Evolutionary conservation across 2,888 invertebrate species (phyloP).

Genomic region (Sympetrum striolatum): DNA sequence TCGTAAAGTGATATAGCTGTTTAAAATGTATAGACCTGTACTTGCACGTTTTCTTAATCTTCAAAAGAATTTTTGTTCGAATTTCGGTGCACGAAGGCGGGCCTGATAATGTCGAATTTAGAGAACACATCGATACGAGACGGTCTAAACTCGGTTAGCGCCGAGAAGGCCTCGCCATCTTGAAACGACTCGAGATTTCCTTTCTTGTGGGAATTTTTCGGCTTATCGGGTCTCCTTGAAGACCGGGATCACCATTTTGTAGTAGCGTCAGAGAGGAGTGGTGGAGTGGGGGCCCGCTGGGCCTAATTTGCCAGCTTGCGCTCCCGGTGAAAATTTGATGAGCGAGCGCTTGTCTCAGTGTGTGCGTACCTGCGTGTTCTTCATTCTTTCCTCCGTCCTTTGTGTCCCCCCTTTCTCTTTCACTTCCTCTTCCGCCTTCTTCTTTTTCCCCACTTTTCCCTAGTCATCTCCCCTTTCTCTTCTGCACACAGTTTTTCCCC

Average conservation of each 20-base stretch:
- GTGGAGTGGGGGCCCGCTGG: not conserved
- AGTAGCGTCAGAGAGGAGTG: not conserved
- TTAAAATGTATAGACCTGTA: too few relatives aligned
- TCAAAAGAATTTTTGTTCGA: too few relatives aligned
- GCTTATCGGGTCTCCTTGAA: not conserved
- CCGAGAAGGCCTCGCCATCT: too few relatives aligned
- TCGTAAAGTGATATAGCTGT: too few relatives aligned
- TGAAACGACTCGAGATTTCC: not conserved
- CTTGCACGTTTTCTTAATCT: too few relatives aligned
- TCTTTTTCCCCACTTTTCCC: not conserved
- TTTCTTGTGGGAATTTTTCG: not conserved
- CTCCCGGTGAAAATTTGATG: slow-evolving; percentile 43
- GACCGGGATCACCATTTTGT: not conserved
- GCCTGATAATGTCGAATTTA: too few relatives aligned
- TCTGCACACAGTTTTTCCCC: not conserved
- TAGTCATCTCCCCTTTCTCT: not conserved
- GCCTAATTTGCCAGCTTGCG: slow-evolving; percentile 41
- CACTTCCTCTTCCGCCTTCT: not conserved
- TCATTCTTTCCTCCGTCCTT: not conserved
- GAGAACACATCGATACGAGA: too few relatives aligned
- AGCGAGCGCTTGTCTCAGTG: slow-evolving; percentile 1
- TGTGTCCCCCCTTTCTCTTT: not conserved
- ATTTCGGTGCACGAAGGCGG: too few relatives aligned
- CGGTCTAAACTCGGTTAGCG: too few relatives aligned
- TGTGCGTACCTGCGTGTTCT: slow-evolving; percentile 3